Percentiles rank a stretch among this genome's conserved stretches.
Evolutionary conservation across 2,888 invertebrate genomes (phyloP).

Genomic region (Latheticus oryzae): DNA sequence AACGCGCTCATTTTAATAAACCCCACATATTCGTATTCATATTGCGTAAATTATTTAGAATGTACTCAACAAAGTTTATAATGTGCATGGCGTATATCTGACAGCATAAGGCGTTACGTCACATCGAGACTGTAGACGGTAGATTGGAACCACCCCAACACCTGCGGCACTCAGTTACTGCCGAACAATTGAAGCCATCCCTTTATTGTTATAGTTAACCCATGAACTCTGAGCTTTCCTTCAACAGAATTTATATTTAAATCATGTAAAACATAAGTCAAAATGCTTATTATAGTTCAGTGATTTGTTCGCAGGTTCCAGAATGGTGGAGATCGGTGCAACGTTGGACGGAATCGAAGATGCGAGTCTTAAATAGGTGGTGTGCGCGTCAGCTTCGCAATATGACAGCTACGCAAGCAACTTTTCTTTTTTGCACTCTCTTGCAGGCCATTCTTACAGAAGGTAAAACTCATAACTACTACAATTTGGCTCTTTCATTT

Average conservation of each 20-base stretch:
- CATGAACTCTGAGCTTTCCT: conserved; percentile 45
- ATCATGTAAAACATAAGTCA: conserved; percentile 52
- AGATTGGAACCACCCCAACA: conserved; percentile 61
- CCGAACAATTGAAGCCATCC: conserved; percentile 58
- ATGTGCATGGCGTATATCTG: conserved; percentile 61
- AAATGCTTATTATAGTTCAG: conserved; percentile 50
- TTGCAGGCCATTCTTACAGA: conserved; percentile 58
- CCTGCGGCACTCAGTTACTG: conserved; percentile 59
- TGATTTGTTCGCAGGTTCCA: conserved; percentile 60
- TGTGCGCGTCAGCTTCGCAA: conserved; percentile 56
- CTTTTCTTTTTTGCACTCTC: conserved; percentile 59
- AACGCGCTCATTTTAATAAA: conserved; percentile 59
- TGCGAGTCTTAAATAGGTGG: conserved; percentile 61
- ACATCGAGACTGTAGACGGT: conserved; percentile 56
- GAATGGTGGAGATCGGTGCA: conserved; percentile 61
- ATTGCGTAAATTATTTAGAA: conserved; percentile 64
- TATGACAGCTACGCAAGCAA: conserved; percentile 60
- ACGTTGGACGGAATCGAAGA: conserved; percentile 59
- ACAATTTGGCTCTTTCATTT: conserved; percentile 44
- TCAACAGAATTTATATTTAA: conserved; percentile 48
- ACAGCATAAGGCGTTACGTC: conserved; percentile 61
- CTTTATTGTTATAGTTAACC: conserved; percentile 51
- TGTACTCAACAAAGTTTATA: conserved; percentile 64
- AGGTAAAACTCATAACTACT: conserved; percentile 58
- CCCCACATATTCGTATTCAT: conserved; percentile 62